Base-by-base conservation (phyloP, 1,140 invertebrate species). In the Andricus grossulariae region DNA sequence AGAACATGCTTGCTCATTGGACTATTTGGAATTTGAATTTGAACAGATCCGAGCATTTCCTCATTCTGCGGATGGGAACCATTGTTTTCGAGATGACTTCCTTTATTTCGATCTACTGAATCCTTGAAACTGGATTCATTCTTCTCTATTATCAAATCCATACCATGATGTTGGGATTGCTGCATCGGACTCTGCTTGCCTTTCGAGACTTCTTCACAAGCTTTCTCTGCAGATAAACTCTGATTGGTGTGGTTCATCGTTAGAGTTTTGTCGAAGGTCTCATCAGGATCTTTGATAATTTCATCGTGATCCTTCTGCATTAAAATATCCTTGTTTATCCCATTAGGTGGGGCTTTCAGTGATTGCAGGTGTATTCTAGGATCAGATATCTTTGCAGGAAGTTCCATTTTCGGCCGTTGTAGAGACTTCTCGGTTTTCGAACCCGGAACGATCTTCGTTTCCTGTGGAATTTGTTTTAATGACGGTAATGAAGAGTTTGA, bases 331-430 rank as follows among this genome's bases (percentile, higher is more conserved):
- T 90, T 90, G 51, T 85, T 87, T 21, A 85, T 2, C 13, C 86
- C 85, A 50, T 86, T 90, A 0, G 83, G 82, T 1, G 85, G 85
- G 0, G 76, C 76, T n/a, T 89, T 88, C 2, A 85, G 2, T 13
- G 72, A 75, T 50, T 88, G 88, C 3, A 77, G 32, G 13, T 88
- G 78, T 25, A 85, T 76, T 77, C 86, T 89, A 7, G 83, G 12
- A 71, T 90, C 89, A 12, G 83, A n/a, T 75, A 88, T 85, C 50
- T 89, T 90, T 8, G 82, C 84, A 6, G 88, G 86, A 50, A 90
- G 79, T 49, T 90, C 89, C 82, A 86, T 88, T 74, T 88, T 90
- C n/a, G 83, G 80, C 77, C 88, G 85, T 18, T 85, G 82, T 60
- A 84, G 79, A 18, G 77, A 75, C 70, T 87, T 88, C 1, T 89